Percentiles rank a stretch among this genome's conserved stretches.
Evolutionary conservation across 2,888 invertebrate species (phyloP).

Genomic region (Ditylenchus weischeri): DNA sequence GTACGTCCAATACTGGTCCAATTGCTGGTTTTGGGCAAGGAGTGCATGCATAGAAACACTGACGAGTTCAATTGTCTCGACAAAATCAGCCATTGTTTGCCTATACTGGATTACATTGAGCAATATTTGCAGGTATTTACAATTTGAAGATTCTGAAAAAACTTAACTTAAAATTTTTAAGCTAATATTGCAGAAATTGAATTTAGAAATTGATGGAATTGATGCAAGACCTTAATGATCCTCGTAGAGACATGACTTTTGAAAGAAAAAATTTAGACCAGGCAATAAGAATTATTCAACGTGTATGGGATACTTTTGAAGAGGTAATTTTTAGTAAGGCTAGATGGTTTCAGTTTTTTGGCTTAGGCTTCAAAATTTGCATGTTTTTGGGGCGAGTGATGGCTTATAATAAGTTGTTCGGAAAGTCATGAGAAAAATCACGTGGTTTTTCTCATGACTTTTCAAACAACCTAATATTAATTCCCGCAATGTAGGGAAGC

Average conservation of each 20-base stretch:
- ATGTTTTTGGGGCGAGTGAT: too few species aligned
- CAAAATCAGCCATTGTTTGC: slow-evolving; percentile 38
- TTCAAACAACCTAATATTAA: too few species aligned
- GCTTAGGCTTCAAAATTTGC: too few species aligned
- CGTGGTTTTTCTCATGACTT: too few species aligned
- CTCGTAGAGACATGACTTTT: slow-evolving; percentile 33
- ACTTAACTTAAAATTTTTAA: slow-evolving; percentile 7
- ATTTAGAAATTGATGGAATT: slow-evolving; percentile 20
- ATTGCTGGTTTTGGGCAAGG: slow-evolving; percentile 29
- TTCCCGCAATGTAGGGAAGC: too few species aligned
- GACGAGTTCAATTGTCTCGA: slow-evolving; percentile 35
- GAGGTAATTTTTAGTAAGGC: slow-evolving; percentile 21
- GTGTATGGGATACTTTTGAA: slow-evolving; percentile 31
- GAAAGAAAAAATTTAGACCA: slow-evolving; percentile 25
- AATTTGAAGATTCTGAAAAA: slow-evolving; percentile 23
- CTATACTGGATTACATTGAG: slow-evolving; percentile 34
- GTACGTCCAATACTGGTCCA: slow-evolving; percentile 25
- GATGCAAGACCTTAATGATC: slow-evolving; percentile 27
- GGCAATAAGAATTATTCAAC: slow-evolving; percentile 23
- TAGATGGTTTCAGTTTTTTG: neutral
- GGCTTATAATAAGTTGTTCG: too few species aligned
- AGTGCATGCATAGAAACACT: slow-evolving; percentile 17
- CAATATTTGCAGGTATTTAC: slow-evolving; percentile 25
- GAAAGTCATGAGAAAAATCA: too few species aligned
- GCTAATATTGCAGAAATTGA: neutral